Evolutionary conservation across 2,797 vertebrate genomes (phyloP), one percentile per base, ranked within the genome.

Genomic region (Lacerta viridis): DNA sequence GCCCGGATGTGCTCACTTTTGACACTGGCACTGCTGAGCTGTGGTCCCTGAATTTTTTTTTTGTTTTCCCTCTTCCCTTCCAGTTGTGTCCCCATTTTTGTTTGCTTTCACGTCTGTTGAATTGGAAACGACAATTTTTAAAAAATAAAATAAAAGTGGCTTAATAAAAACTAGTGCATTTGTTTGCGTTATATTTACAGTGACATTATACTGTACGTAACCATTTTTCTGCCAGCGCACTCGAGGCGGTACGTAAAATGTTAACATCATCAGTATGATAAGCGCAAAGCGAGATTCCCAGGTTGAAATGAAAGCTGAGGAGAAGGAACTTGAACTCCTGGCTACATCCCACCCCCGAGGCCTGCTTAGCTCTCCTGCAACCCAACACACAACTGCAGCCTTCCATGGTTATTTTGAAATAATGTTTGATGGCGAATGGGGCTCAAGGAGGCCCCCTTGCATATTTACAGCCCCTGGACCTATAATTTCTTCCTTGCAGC

Each of bases 401-500:
- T 33, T 33, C 7, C 29, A 1, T 3, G 33, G 9, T 11, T 8
- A 46, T n/a, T 86, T 25, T 25, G 25, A 87, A 84, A 75, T 9
- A 20, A 20, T 59, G 33, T 69, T 77, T n/a, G 13, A 9, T 8
- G 29, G 9, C 10, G 4, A 39, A 20, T 1, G 13, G 36, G 9
- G 13, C 50, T 20, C 13, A 69, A 25, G 79, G 33, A 68, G 69
- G 33, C 3, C 27, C 76, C 85, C 29, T 59, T 41, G 76, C 74
- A 1, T 86, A 43, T 77, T 84, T 91, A 71, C 86, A 91, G 61
- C 85, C 90, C 86, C 77, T 1, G 69, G 33, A 39, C 59, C 68
- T 90, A 72, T 87, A 71, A 88, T 93, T 83, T 88, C 88, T 81
- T 64, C 29, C 90, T 84, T 61, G 0, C 1, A 50, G 77, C 85